These are phyloP conservation scores for Miltochrista miniata DNA, from an alignment of 2,888 invertebrate species.

Conservation along the genomic window DNA sequence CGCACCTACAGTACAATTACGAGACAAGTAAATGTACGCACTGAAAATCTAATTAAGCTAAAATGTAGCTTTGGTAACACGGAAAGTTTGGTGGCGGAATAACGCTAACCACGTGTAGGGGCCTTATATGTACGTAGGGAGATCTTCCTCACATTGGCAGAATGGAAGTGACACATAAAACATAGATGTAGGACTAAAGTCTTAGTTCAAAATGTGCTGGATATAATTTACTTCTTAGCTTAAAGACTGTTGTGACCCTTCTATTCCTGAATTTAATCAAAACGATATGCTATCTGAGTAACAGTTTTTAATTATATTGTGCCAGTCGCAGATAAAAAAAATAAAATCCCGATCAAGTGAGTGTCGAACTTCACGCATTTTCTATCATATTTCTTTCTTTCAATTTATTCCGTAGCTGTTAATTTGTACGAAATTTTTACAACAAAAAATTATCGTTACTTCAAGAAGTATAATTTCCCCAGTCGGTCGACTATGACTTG, in stretches of 20 bases:
- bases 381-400: too few species aligned
- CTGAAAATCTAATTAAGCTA: slow-evolving; percentile 61
- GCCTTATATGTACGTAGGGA: slow-evolving; percentile 38
- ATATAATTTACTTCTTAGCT: too few species aligned
- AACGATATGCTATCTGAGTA: background rate
- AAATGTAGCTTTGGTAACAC: slow-evolving; percentile 53
- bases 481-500: too few species aligned
- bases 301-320: too few species aligned
- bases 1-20: slow-evolving; percentile 17
- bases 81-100: slow-evolving; percentile 53
- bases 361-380: too few species aligned
- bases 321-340: too few species aligned
- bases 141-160: slow-evolving; percentile 16
- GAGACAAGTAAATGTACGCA: slow-evolving; percentile 30
- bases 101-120: slow-evolving; percentile 56
- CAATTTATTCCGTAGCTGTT: too few species aligned
- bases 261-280: background rate
- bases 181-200: background rate
- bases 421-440: too few species aligned
- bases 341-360: too few species aligned
- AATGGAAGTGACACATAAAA: slow-evolving; percentile 16
- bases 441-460: too few species aligned
- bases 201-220: background rate
- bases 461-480: too few species aligned
- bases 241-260: too few species aligned